These are phyloP conservation scores for Acleris laterana DNA, from an alignment of 2,888 invertebrate genomes.

Conservation along the genomic window DNA sequence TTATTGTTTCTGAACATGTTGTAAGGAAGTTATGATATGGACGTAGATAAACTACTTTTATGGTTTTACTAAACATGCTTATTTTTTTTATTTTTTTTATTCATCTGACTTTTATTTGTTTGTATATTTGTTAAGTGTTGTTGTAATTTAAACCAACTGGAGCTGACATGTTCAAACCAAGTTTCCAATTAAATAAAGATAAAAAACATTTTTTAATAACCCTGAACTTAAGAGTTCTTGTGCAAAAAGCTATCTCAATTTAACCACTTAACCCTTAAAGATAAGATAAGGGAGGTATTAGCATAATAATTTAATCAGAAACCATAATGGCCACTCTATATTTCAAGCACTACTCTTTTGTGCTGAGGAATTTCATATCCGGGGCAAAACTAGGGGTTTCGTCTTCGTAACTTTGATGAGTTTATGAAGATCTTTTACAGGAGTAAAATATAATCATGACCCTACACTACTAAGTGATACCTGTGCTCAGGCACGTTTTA, in stretches of 20 bases:
- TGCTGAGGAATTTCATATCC: slow-evolving; percentile 52
- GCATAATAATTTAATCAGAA: slow-evolving; percentile 48
- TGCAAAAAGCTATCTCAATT: slow-evolving; percentile 23
- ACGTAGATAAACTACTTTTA: no score
- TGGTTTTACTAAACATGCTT: no score
- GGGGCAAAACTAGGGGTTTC: slow-evolving; percentile 37
- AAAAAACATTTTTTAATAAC: neutral
- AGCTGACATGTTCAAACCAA: no score
- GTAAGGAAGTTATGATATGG: no score
- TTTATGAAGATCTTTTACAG: neutral
- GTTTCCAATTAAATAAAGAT: no score
- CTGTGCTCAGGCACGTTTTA: no score
- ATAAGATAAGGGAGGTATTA: slow-evolving; percentile 38
- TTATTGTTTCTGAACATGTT: no score
- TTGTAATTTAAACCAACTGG: no score
- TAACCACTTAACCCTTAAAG: slow-evolving; percentile 30
- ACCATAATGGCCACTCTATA: slow-evolving; percentile 40
- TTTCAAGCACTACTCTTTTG: slow-evolving; percentile 51
- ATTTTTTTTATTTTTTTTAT: no score
- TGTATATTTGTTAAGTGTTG: no score
- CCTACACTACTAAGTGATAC: no score
- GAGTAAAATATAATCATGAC: neutral
- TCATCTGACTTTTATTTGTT: no score
- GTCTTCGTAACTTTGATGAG: neutral
- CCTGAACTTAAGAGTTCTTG: slow-evolving; percentile 5